Conservation (phyloP, 2,797 vertebrate genomes). For the Rhinichthys osculus region DNA sequence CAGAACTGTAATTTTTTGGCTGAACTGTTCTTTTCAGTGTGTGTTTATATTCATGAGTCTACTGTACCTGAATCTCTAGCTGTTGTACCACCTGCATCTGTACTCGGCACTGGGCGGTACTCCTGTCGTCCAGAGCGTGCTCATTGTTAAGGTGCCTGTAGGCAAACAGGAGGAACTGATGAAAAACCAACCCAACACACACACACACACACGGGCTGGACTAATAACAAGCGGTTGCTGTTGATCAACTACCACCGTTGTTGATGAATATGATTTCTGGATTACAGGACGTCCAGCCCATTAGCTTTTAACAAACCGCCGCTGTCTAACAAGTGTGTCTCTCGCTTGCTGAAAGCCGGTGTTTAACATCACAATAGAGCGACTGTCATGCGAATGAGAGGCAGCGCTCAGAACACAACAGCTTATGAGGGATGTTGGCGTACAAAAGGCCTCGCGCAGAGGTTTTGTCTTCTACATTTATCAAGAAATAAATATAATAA, state of each 20-base stretch:
- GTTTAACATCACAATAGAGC: slow-evolving; percentile 80
- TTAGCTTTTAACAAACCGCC: slow-evolving; percentile 39
- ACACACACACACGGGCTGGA: neutral
- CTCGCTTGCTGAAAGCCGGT: slow-evolving; percentile 49
- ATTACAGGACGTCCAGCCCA: slow-evolving; percentile 3
- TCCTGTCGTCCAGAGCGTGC: slow-evolving; percentile 96
- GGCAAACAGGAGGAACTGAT: slow-evolving; percentile 1
- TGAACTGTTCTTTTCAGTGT: neutral
- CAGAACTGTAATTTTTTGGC: neutral
- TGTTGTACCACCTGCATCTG: slow-evolving; percentile 99
- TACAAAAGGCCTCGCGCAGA: slow-evolving; percentile 69
- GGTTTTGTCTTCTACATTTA: slow-evolving; percentile 85
- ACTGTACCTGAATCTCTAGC: slow-evolving; percentile 94
- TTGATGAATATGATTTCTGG: slow-evolving; percentile 38
- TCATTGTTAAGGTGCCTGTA: slow-evolving; percentile 98
- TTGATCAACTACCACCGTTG: neutral
- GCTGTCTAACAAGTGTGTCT: slow-evolving; percentile 17
- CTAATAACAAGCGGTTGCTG: slow-evolving; percentile 22
- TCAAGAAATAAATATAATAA: slow-evolving; percentile 80
- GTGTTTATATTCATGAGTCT: slow-evolving; percentile 3
- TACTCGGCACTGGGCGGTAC: slow-evolving; percentile 97
- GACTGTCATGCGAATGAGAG: slow-evolving; percentile 53
- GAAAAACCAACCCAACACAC: neutral
- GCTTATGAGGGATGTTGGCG: slow-evolving; percentile 76
- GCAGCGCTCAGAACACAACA: slow-evolving; percentile 60